Conservation (phyloP, 2,797 vertebrate species). For the Coracias cyanogaster region DNA sequence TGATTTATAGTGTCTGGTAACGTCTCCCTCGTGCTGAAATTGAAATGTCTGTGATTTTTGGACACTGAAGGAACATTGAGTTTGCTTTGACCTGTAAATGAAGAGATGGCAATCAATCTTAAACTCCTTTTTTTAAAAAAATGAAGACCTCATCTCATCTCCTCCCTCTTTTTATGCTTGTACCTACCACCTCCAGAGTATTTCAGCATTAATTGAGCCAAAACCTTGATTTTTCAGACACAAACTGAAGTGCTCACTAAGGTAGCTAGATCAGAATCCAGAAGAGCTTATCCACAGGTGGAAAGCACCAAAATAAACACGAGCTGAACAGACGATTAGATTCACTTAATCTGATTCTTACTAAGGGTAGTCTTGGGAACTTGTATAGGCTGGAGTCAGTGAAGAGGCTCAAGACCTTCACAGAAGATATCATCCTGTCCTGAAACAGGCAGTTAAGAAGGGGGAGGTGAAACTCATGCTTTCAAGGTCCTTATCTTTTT, state of each 20-base stretch:
- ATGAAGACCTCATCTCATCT: background rate
- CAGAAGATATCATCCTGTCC: background rate
- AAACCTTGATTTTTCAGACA: background rate
- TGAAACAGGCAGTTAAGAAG: background rate
- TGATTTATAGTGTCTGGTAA: constrained; percentile 25
- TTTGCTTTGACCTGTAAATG: constrained; percentile 14
- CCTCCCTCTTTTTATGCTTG: background rate
- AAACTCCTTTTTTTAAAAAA: background rate
- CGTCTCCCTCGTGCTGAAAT: background rate
- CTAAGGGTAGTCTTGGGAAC: background rate
- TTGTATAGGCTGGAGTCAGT: background rate
- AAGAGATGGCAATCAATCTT: background rate
- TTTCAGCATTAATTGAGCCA: background rate
- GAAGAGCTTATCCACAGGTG: background rate
- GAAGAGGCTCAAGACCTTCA: background rate
- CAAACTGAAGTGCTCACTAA: background rate
- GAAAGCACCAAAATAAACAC: background rate
- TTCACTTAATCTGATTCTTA: background rate
- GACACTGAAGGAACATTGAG: background rate
- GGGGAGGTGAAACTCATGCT: background rate
- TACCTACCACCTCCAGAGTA: background rate
- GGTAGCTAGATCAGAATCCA: background rate
- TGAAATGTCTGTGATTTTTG: constrained; percentile 3
- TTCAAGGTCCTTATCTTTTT: background rate
- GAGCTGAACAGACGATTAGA: background rate